Conservation (phyloP, 2,797 vertebrate genomes). For the Podarcis siculus region DNA sequence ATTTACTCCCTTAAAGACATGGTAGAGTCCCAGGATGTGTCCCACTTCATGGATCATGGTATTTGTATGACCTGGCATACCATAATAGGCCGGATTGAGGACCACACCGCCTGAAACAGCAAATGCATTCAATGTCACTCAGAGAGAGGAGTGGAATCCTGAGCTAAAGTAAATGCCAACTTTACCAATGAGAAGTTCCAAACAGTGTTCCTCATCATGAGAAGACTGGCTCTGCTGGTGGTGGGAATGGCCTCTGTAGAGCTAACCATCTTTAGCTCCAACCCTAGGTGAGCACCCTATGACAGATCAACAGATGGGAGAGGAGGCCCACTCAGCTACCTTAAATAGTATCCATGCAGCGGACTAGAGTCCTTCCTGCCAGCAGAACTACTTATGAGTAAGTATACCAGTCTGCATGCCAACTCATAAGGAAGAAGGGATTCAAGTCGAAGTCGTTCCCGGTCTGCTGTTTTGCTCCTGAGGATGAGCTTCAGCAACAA, state of each 20-base stretch:
- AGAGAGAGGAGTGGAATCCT: conserved; percentile 10
- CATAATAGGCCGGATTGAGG: conserved; percentile 92
- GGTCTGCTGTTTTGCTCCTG: not conserved
- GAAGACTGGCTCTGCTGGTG: not conserved
- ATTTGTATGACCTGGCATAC: conserved; percentile 88
- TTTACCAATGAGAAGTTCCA: not conserved
- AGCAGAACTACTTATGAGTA: not conserved
- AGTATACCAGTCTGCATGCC: too few relatives aligned
- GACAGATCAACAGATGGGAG: not conserved
- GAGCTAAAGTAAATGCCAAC: not conserved
- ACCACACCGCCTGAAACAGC: conserved; percentile 89
- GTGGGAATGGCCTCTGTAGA: not conserved
- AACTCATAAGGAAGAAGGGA: not conserved
- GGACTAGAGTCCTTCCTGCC: not conserved
- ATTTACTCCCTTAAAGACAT: conserved; percentile 97
- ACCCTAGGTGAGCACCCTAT: not conserved
- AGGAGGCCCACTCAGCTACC: not conserved
- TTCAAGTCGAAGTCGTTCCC: not conserved
- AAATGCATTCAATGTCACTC: conserved; percentile 36
- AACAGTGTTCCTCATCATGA: not conserved
- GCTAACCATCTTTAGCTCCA: too few relatives aligned
- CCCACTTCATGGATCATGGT: conserved; percentile 98
- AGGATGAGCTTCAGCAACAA: not conserved
- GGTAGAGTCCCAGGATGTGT: conserved; percentile 94
- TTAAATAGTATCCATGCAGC: not conserved